Evolutionary conservation across 1,140 invertebrate species (phyloP), one percentile per base, ranked within the genome.

Genomic region (Aphis craccivora): DNA sequence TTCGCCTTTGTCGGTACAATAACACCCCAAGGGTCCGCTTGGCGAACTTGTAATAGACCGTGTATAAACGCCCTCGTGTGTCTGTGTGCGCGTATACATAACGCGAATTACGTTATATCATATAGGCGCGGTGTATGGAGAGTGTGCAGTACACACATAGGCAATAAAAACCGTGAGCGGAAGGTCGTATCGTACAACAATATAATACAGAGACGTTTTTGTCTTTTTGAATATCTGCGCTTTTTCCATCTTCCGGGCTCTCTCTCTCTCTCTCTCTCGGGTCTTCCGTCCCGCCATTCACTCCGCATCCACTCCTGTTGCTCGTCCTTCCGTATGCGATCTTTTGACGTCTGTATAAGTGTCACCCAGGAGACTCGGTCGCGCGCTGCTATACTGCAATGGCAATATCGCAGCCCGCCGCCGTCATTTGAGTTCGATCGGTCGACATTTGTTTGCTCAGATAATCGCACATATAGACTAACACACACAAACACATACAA

Each of bases 141-240:
- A 37, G 35, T 89, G n/a, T 89, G 30, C 35, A 84, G 76, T 51
- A 51, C 6, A 20, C 6, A 20, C 90, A 35, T 81, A n/a, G 45
- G 91, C 67, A 84, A 92, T 92, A 92, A 92, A 91, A 92, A 25
- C 91, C 1, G n/a, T 48, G 91, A n/a, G 91, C 45, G 43, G 91
- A 35, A 83, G 90, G 60, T 76, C 60, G 60, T 76, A 76, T 76
- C 30, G 90, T 48, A 83, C 25, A 37, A 45, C 30, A 89, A 22
- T 23, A 53, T 53, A 53, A 23, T 35, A 67, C 22, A 76, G 37
- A 67, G 60, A 81, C 43, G 43, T 92, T 92, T 84, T 91, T 92
- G 91, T 92, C 91, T 83, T 83, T 81, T 92, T 81, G 91, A 81
- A 83, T 81, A 81, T 92, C 45, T 48, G n/a, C 18, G 30, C n/a